phyloP scores from a whole-genome alignment of 1,140 invertebrate species.

The Eumeta japonica region DNA sequence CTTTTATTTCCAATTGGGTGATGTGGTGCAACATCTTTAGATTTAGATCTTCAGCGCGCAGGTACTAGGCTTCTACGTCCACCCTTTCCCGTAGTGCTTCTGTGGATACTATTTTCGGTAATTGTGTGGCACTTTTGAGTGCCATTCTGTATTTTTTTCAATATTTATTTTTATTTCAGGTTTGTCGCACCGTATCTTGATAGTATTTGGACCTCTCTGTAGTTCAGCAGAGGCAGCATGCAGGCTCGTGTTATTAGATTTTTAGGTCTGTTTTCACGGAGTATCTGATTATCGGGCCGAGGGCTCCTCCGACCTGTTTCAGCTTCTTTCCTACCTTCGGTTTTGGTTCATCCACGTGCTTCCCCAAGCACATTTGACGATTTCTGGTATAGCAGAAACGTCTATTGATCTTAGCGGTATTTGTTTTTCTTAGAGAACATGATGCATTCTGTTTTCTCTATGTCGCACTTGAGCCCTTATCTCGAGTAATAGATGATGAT shows the following conservation, averaged over 20 bases:
- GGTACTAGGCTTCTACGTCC: constrained; percentile 6
- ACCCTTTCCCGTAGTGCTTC: constrained; percentile 6
- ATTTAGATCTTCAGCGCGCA: constrained; percentile 4
- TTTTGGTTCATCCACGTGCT: constrained; percentile 7
- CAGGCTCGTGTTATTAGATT: constrained; percentile 6
- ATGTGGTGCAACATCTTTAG: constrained; percentile 2
- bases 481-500: constrained; percentile 6
- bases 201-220: constrained; percentile 2
- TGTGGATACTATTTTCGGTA: constrained; percentile 4
- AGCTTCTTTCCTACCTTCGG: constrained; percentile 5
- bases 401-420: too few relatives aligned
- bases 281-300: constrained; percentile 7
- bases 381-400: too few relatives aligned
- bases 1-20: constrained; percentile 3
- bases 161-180: constrained; percentile 2
- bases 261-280: constrained; percentile 1
- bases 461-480: constrained; percentile 7
- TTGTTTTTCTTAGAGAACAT: constrained; percentile 7
- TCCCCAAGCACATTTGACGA: too few relatives aligned
- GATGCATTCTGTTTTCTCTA: constrained; percentile 9
- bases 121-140: constrained; percentile 5
- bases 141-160: constrained; percentile 7
- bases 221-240: constrained; percentile 4
- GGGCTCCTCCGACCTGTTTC: constrained; percentile 8
- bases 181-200: constrained; percentile 2